phyloP scores from a whole-genome alignment of 2,888 invertebrate species.

The Enchytraeus crypticus region DNA sequence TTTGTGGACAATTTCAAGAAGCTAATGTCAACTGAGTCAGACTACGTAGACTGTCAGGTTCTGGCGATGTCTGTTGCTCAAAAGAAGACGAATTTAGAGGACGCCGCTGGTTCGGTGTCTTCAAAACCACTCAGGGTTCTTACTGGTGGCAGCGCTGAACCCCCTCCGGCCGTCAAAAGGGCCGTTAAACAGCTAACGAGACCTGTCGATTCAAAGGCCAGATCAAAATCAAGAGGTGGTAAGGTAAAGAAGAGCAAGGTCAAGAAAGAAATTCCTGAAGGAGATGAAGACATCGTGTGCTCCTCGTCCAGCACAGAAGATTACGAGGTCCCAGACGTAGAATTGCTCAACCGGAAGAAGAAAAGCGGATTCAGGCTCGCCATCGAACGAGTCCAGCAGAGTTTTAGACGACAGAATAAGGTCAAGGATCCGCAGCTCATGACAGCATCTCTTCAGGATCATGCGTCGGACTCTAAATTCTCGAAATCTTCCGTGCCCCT shows the following conservation, averaged over 20 bases:
- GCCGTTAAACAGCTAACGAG: background rate
- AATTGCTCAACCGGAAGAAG: constrained; percentile 24
- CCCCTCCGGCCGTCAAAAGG: constrained; percentile 2
- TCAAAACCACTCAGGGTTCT: background rate
- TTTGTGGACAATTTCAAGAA: background rate
- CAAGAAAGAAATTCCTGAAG: background rate
- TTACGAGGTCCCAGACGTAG: constrained; percentile 23
- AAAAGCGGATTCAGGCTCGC: constrained; percentile 26
- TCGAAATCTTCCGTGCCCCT: background rate
- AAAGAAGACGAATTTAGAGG: too few relatives aligned
- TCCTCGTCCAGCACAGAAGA: constrained; percentile 26
- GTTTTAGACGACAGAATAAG: constrained; percentile 21
- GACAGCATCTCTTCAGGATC: background rate
- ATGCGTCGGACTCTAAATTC: background rate
- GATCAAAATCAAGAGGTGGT: background rate
- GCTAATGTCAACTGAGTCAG: constrained; percentile 2
- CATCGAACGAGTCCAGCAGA: constrained; percentile 25
- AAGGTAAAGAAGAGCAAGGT: background rate
- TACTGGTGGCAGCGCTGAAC: background rate
- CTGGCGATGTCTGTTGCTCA: background rate
- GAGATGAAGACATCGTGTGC: background rate
- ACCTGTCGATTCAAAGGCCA: too few relatives aligned
- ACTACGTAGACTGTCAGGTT: constrained; percentile 11
- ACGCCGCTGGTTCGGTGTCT: background rate
- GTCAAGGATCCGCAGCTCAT: background rate